Percentiles rank a stretch among this genome's conserved stretches.
Conservation (phyloP, 2,113 vertebrate species). For the Ceuthmochares aereus region DNA sequence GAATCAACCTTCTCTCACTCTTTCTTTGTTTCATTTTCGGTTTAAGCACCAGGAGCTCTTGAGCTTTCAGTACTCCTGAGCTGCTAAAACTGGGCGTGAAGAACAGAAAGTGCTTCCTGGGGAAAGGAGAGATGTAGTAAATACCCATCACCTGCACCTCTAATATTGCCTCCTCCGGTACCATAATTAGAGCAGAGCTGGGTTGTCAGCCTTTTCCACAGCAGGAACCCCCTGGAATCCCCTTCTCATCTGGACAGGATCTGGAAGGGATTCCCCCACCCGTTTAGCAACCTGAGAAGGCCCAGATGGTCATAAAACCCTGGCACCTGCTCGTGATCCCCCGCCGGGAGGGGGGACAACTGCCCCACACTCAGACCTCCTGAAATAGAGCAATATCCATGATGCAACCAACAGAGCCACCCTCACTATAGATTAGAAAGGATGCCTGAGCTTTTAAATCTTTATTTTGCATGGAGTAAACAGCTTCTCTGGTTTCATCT, state of each 20-base stretch:
- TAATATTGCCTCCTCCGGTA: background rate
- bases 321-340: slow-evolving; percentile 50
- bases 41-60: background rate
- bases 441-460: background rate
- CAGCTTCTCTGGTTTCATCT: slow-evolving; percentile 30
- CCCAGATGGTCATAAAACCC: slow-evolving; percentile 10
- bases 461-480: background rate
- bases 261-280: slow-evolving; percentile 59
- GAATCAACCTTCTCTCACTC: background rate
- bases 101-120: background rate
- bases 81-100: background rate
- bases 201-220: background rate
- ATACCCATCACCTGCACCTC: background rate
- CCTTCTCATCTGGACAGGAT: slow-evolving; percentile 7
- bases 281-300: slow-evolving; percentile 48
- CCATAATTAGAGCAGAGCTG: background rate
- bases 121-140: background rate
- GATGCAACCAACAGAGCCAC: background rate
- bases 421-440: background rate
- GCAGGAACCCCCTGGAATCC: slow-evolving; percentile 27
- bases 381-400: slow-evolving; percentile 30
- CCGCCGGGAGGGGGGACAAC: background rate
- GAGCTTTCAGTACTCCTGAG: background rate
- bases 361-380: slow-evolving; percentile 11
- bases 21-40: background rate